Conservation (phyloP, 2,797 vertebrate genomes). For the Tangara arthus region DNA sequence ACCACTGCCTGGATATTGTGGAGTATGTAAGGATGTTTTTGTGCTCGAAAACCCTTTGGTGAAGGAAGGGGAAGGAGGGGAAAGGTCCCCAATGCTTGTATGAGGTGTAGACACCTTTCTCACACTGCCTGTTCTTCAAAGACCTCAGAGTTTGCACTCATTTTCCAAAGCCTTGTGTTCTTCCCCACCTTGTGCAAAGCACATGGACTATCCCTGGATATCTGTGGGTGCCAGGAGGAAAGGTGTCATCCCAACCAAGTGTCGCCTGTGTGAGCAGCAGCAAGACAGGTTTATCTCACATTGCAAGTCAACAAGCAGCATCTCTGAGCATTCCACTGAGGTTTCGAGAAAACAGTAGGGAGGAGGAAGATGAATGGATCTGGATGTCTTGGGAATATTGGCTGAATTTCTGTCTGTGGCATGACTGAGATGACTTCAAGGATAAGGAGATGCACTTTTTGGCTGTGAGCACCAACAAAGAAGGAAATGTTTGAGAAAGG, state of each 20-base stretch:
- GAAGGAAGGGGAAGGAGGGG: not conserved
- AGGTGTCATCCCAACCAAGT: not conserved
- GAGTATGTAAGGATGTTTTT: not conserved
- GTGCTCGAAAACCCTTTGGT: not conserved
- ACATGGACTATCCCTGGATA: not conserved
- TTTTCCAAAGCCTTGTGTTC: not conserved
- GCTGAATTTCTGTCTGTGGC: not conserved
- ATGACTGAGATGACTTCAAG: not conserved
- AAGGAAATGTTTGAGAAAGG: not conserved
- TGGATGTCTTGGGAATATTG: not conserved
- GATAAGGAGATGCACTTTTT: not conserved
- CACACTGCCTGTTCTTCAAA: not conserved
- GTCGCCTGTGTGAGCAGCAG: not conserved
- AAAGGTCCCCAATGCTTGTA: rapidly evolving
- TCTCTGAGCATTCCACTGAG: rapidly evolving
- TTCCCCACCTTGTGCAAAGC: not conserved
- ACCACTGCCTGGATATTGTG: not conserved
- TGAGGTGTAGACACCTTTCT: not conserved
- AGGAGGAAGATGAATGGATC: not conserved
- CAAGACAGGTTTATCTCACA: rapidly evolving
- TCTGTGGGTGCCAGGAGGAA: not conserved
- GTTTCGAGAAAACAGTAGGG: not conserved
- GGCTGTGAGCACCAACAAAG: not conserved
- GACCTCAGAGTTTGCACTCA: not conserved
- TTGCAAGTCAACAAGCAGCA: not conserved